Percentiles rank a stretch among this genome's conserved stretches.
Evolutionary conservation across 2,113 vertebrate genomes (phyloP).

Genomic region (Anthoscopus minutus): DNA sequence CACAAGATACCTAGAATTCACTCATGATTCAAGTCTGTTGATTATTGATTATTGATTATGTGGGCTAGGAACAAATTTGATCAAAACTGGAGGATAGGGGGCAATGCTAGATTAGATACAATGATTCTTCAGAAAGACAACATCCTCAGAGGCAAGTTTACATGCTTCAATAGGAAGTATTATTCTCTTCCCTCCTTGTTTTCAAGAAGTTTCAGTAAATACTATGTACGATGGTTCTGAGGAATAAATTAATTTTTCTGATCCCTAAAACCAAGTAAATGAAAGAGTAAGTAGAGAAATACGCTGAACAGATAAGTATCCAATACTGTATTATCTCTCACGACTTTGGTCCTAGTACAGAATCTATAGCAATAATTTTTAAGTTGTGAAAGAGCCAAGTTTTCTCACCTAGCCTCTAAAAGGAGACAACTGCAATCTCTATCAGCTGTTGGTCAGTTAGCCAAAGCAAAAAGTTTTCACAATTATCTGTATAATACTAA

Average conservation of each 20-base stretch:
- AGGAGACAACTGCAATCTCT: neutral
- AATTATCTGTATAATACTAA: neutral
- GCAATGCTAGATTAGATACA: neutral
- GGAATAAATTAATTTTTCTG: neutral
- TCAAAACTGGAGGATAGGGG: neutral
- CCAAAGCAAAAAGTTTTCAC: neutral
- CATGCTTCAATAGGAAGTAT: neutral
- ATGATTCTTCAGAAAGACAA: neutral
- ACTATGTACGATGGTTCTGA: neutral
- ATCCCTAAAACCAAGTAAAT: neutral
- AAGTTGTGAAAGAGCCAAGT: neutral
- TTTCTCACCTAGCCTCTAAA: neutral
- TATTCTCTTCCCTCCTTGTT: neutral
- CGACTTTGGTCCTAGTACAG: neutral
- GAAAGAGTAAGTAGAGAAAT: neutral
- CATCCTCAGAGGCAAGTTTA: neutral
- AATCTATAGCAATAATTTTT: neutral
- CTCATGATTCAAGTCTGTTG: neutral
- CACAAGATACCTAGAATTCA: neutral
- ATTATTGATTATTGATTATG: neutral
- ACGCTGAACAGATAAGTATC: neutral
- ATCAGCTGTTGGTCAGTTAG: neutral
- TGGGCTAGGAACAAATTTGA: neutral
- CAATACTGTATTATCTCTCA: neutral
- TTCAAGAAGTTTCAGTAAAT: neutral